Base-by-base conservation (phyloP, 2,888 invertebrate genomes). In the Zaprionus bogoriensis region DNA sequence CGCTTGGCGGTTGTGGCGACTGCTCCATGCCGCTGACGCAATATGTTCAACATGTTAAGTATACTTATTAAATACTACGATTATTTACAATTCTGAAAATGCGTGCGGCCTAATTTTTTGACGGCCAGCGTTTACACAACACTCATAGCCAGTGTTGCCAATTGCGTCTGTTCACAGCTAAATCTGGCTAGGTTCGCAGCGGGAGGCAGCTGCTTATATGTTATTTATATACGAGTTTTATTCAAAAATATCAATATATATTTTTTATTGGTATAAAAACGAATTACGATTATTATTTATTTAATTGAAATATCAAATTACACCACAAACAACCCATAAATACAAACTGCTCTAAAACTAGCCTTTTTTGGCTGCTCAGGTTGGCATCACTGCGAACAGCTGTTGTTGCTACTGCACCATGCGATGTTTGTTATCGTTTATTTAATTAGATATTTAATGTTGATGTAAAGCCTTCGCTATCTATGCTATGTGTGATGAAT, bases 1-100 rank as follows among this genome's bases (percentile, higher is more conserved):
- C 77, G 74, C 52, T 65, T 62, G 3, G 74, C 71, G 41, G 66
- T 59, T 60, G 48, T 70, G 38, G 66, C 60, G 22, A 78, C 53
- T 1, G 55, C 58, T 23, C 67, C 42, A 10, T 64, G 70, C 1
- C 82, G 68, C 41, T 83, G 78, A 25, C 87, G 81, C 28, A 89
- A 61, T 39, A 86, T 74, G 36, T 74, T 74, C 30, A 88, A 72
- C 89, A 89, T 89, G 52, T 66, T 77, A 70, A 58, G 50, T 32
- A 10, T 36, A 28, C 17, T 52, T 50, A 53, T 57, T 42, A 61
- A 44, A 44, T 64, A 50, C 55, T 60, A 65, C 5, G n/a, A 23
- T 57, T 83, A 65, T 60, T 63, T 83, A 57, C 61, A 78, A 78
- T 72, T 36, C 47, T 48, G 47, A 61, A 72, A 64, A 64, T 62